Base-by-base conservation (phyloP, 1,140 invertebrate genomes). In the Arion vulgaris region DNA sequence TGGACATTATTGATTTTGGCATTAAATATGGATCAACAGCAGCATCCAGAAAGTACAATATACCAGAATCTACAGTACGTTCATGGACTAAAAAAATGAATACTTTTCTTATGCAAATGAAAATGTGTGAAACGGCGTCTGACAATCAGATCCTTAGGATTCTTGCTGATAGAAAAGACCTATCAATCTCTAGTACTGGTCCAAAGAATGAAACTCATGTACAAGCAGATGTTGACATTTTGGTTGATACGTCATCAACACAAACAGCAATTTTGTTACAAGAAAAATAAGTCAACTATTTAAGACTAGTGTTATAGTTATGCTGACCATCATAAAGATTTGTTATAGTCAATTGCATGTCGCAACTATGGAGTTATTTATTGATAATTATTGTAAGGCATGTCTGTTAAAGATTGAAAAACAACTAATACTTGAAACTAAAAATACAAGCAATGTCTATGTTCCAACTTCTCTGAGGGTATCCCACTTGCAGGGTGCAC, bases 11-110 rank as follows among this genome's bases (percentile, higher is more conserved):
- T 57, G 38, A 78, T 1, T 78, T 78, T 78, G 76, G 76, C 19
- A 66, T 78, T 13, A 68, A 78, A 68, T 45, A 78, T 66, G 76
- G 76, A 78, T 78, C 76, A 23, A 78, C 76, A 57, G 76, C 76
- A 2, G 76, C 76, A n/a, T 78, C 76, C 28, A 57, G 76, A 39
- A 78, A 78, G 34, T 78, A 78, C 53, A 68, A 41, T 28, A 78
- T 78, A 49, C 76, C 76, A 39, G 76, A 78, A 45, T 78, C 76
- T 53, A 78, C 76, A 57, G 76, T 78, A 7, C 51, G 76, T 39
- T 78, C 76, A 7, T 78, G 76, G 76, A 66, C 76, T 23, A 78
- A 78, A 28, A 78, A 68, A 68, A 78, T 66, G 62, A 57, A 78
- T 68, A 78, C 36, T 26, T 66, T 78, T 66, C 19, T 78, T 9